Conservation (phyloP, 2,113 vertebrate species). For the Nestor notabilis region DNA sequence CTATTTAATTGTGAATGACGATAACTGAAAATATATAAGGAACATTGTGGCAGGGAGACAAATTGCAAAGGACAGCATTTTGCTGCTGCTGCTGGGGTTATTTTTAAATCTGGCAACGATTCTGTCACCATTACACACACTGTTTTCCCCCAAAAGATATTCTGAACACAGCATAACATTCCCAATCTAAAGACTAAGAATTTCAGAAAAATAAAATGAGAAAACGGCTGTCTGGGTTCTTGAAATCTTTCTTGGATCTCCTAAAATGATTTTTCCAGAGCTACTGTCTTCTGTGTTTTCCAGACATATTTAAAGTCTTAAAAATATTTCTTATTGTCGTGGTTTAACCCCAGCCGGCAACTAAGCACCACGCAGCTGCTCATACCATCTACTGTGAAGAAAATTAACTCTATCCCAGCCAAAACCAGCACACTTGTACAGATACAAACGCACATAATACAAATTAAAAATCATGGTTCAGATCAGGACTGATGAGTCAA, state of each 20-base stretch:
- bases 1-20: constrained; percentile 59
- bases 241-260: constrained; percentile 24
- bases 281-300: not conserved
- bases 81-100: constrained; percentile 30
- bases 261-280: constrained; percentile 11
- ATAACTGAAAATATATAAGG: constrained; percentile 54
- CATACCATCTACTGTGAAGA: not conserved
- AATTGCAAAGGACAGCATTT: constrained; percentile 52
- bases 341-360: not conserved
- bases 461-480: not conserved
- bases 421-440: not conserved
- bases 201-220: not conserved
- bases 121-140: constrained; percentile 8
- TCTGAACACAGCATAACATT: not conserved
- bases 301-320: not conserved
- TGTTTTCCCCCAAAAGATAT: constrained; percentile 9
- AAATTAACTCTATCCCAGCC: not conserved
- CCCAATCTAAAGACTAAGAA: not conserved
- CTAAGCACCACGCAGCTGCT: not conserved
- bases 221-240: not conserved
- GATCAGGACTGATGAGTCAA: not conserved
- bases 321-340: constrained; percentile 1
- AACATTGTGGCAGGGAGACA: not conserved
- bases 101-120: constrained; percentile 58
- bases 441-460: not conserved